Base-by-base conservation (phyloP, 1,140 invertebrate species). In the Bombus huntii region DNA sequence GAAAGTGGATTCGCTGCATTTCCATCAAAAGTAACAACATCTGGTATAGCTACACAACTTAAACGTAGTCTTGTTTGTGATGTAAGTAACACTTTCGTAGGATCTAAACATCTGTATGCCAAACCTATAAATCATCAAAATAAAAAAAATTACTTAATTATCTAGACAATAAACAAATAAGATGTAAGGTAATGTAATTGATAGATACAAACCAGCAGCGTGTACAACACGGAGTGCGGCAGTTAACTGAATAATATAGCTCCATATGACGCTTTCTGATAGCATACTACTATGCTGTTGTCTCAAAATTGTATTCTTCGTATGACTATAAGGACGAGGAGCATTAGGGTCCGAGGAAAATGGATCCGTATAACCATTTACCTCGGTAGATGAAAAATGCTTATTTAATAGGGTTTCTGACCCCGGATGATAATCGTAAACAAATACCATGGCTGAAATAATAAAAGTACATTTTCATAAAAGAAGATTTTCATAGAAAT, bases 381-480 rank as follows among this genome's bases (percentile, higher is more conserved):
- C 93, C 88, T 97, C 96, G 77, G 95, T 94, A 44, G 96, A 95
- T 73, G 96, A 96, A 93, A 99, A 99, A 95, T 99, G 98, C 92
- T 98, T 97, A 82, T 96, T 96, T 95, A 98, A 96, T 83, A 99
- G 94, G 1, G 98, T 99, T 91, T 98, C 97, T 73, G 98, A 97
- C 53, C 97, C 97, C 47, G 99, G 97, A 96, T 98, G 98, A 94
- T 98, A 99, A 93, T 99, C 98, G 95, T 99, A 99, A 74, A 99
- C 98, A 96, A 99, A 98, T 89, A 99, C 97, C 95, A 99, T 97
- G 76, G 99, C 98, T 99, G 94, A 59, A 96, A 92, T 87, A 90
- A 83, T 22, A 44, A 90, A 53, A 66, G 28, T 28, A 75, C 70
- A 28, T 59, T 34, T 80, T 68, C 5, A 83, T 22, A 44, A 90